Conservation (phyloP, 2,888 invertebrate genomes). For the Tribolium freemani region DNA sequence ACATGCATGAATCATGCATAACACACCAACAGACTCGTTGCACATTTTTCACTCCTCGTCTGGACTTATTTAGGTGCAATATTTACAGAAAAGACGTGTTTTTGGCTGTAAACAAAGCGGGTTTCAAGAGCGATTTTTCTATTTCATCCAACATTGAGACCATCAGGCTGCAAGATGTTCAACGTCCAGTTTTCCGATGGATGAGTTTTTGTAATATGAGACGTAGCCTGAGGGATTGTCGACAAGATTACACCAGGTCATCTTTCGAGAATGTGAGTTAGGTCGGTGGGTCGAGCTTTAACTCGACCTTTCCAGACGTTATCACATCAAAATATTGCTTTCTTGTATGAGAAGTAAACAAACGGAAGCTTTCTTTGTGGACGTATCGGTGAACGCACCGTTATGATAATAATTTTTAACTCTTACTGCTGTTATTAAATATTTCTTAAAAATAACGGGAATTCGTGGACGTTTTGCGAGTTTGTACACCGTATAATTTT, state of each 20-base stretch:
- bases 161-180: too few relatives aligned
- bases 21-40: not conserved
- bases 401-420: conserved; percentile 4
- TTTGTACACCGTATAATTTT: conserved; percentile 8
- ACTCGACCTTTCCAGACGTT: not conserved
- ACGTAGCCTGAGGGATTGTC: conserved; percentile 2
- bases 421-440: conserved; percentile 12
- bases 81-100: not conserved
- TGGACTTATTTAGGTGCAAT: too few relatives aligned
- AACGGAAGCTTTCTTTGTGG: not conserved
- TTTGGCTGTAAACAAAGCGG: not conserved
- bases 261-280: conserved; percentile 5
- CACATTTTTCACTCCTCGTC: not conserved
- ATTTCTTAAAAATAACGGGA: conserved; percentile 27
- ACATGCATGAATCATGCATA: conserved; percentile 22
- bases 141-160: too few relatives aligned
- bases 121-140: not conserved
- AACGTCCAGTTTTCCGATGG: not conserved
- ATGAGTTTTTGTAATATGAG: conserved; percentile 3
- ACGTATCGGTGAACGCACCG: not conserved
- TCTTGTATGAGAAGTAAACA: not conserved
- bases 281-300: conserved; percentile 13
- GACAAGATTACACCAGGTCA: not conserved
- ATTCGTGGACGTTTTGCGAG: not conserved
- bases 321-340: not conserved